These are phyloP conservation scores for Monomorium pharaonis DNA, from an alignment of 1,140 invertebrate species.

Conservation along the genomic window DNA sequence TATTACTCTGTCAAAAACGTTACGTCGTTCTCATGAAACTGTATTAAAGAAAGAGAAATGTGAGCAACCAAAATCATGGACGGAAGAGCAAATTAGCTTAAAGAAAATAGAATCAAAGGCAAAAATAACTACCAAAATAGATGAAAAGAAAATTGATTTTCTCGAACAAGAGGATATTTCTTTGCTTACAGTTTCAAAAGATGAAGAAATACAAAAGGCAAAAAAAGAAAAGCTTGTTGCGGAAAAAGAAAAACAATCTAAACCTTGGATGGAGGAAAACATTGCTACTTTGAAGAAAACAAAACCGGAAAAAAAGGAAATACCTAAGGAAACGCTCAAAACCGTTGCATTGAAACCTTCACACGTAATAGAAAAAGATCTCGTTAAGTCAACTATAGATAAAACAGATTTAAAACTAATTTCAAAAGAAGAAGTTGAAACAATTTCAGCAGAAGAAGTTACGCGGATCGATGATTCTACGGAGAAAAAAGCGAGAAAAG, in stretches of 20 bases:
- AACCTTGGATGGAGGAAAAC: constrained; percentile 86
- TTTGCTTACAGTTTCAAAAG: constrained; percentile 45
- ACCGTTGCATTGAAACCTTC: constrained; percentile 72
- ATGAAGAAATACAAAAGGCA: constrained; percentile 16
- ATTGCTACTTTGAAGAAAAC: constrained; percentile 78
- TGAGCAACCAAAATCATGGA: constrained; percentile 83
- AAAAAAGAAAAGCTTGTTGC: constrained; percentile 17
- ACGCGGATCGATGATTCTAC: constrained; percentile 60
- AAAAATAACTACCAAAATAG: constrained; percentile 81
- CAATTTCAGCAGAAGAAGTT: constrained; percentile 28
- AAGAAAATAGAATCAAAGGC: constrained; percentile 78
- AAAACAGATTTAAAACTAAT: constrained; percentile 67
- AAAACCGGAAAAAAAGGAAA: constrained; percentile 70
- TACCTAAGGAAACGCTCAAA: constrained; percentile 73
- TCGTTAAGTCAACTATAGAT: constrained; percentile 75
- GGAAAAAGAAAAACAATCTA: constrained; percentile 57
- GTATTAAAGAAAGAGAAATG: constrained; percentile 10
- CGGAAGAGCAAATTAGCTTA: constrained; percentile 84
- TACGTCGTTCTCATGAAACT: constrained; percentile 47
- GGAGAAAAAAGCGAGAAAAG: constrained; percentile 52
- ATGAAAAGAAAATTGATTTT: constrained; percentile 65
- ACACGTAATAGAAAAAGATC: constrained; percentile 76
- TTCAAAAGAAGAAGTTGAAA: constrained; percentile 44
- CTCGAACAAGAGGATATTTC: constrained; percentile 53
- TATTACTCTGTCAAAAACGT: constrained; percentile 52